Conservation (phyloP, 2,797 vertebrate species). For the Pachyuromys duprasi region DNA sequence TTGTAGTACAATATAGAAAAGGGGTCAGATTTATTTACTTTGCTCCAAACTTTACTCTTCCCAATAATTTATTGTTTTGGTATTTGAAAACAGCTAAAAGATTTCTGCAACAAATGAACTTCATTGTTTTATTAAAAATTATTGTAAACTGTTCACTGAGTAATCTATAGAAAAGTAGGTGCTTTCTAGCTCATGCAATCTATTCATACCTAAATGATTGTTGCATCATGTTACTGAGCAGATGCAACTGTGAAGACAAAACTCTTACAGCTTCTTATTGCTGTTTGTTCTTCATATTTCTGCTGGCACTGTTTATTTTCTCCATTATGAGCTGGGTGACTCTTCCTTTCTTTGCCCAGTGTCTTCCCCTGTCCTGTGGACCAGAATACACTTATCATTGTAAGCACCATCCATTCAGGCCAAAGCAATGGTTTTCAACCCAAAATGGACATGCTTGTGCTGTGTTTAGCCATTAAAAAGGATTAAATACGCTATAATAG, state of each 20-base stretch:
- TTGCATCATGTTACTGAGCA: conserved; percentile 71
- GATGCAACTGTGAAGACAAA: conserved; percentile 80
- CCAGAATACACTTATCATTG: conserved; percentile 72
- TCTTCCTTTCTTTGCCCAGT: conserved; percentile 67
- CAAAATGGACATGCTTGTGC: conserved; percentile 75
- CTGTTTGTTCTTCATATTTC: neutral
- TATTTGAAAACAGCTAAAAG: conserved; percentile 76
- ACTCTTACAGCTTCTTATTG: conserved; percentile 64
- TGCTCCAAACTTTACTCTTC: conserved; percentile 75
- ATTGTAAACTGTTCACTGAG: conserved; percentile 81
- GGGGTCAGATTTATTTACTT: conserved; percentile 73
- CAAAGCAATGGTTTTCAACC: conserved; percentile 68
- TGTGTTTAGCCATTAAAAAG: conserved; percentile 76
- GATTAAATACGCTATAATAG: conserved; percentile 57
- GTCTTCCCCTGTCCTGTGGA: conserved; percentile 54
- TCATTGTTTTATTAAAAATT: conserved; percentile 83
- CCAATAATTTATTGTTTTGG: conserved; percentile 76
- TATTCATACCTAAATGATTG: conserved; percentile 52
- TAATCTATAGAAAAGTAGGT: conserved; percentile 83
- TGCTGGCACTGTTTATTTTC: neutral
- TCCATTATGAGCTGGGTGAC: conserved; percentile 7
- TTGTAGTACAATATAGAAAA: conserved; percentile 75
- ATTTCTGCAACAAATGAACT: conserved; percentile 73
- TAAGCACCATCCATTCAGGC: conserved; percentile 74
- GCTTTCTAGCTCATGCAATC: conserved; percentile 66